Evolutionary conservation across 1,140 invertebrate species (phyloP), one percentile per base, ranked within the genome.

Genomic region (Heliconius eleuchia): DNA sequence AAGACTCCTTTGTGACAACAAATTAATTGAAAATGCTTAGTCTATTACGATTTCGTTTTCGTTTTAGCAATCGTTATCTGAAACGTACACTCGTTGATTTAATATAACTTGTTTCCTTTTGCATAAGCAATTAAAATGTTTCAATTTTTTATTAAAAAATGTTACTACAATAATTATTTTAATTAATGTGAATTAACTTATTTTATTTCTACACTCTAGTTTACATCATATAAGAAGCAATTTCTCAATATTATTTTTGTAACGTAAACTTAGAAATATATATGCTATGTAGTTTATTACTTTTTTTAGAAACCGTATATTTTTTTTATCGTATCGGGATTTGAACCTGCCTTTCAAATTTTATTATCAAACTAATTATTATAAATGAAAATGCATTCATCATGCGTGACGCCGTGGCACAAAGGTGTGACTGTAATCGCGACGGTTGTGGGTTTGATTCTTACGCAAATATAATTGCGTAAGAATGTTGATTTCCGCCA

Each of bases 21-120:
- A 66, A 66, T 66, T 66, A 66, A 66, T 66, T 66, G 60, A 66
- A 66, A 66, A 27, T 66, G 11, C 60, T 30, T 30, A 66, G 23
- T 27, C 60, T 66, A 66, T 66, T 66, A 30, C 60, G 60, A 30
- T 30, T 60, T 60, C n/a, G 4, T 23, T 60, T 60, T 60, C 57
- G 57, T 60, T 60, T 66, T 27, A 27, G 60, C 60, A 66, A 66
- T 66, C 60, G 9, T 66, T 66, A 66, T 66, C 60, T 66, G 30
- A 66, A 66, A 30, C 30, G 27, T 30, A 66, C 23, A 27, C 60
- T 66, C 60, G 27, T 66, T 66, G 11, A 66, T 66, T 66, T 30
- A 66, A 66, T 66, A 66, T 66, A 66, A 66, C 60, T 66, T 66
- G 60, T 66, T 66, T 30, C 60, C 4, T 66, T 66, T 66, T 66